Conservation (phyloP, 1,140 invertebrate genomes). For the Stegodyphus mimosarum region DNA sequence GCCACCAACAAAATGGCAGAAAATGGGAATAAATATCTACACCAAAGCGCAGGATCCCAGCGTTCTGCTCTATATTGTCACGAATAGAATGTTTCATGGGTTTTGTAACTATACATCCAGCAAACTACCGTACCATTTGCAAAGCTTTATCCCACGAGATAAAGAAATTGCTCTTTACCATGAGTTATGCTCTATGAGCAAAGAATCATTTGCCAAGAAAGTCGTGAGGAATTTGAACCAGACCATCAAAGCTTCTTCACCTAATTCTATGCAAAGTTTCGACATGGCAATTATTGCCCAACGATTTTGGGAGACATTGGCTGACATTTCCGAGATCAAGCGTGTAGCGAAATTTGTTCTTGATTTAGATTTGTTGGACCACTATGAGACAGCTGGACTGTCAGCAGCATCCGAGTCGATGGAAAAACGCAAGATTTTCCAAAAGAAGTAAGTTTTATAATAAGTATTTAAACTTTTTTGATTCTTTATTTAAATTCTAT, state of each 20-base stretch:
- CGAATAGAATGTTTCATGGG: constrained; percentile 9
- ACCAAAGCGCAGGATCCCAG: constrained; percentile 3
- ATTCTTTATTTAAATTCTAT: no score
- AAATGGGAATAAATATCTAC: constrained; percentile 10
- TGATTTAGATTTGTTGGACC: background rate
- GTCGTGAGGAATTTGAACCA: background rate
- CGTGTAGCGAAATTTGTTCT: background rate
- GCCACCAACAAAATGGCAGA: constrained; percentile 14
- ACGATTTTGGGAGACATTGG: background rate
- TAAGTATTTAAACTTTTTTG: no score
- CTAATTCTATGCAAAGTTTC: no score
- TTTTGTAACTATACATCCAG: constrained; percentile 13
- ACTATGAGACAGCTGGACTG: background rate
- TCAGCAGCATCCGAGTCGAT: background rate
- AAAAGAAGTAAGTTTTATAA: no score
- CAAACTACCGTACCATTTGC: background rate
- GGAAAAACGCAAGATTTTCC: no score
- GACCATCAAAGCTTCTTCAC: background rate
- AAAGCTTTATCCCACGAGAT: background rate
- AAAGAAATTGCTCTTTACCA: background rate
- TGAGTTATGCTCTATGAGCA: constrained; percentile 21
- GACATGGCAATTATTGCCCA: background rate
- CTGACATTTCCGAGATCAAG: background rate
- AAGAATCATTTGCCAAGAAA: background rate
- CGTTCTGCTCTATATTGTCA: constrained; percentile 18